These are phyloP conservation scores for Netelia virgata DNA, from an alignment of 2,888 invertebrate species.

Conservation along the genomic window DNA sequence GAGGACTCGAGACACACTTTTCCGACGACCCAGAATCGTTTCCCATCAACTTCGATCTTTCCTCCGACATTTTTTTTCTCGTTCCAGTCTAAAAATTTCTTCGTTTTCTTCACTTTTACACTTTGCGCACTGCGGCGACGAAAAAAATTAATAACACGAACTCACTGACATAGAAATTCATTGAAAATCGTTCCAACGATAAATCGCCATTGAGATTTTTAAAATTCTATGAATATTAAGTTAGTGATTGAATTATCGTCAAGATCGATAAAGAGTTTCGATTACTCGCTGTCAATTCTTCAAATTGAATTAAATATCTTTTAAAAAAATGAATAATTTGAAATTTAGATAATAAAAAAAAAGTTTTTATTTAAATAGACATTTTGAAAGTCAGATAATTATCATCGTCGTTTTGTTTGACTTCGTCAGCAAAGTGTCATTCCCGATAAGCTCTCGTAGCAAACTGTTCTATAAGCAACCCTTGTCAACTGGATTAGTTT, in stretches of 20 bases:
- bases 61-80: conserved; percentile 73
- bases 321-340: background rate
- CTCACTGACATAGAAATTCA: no score
- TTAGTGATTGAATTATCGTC: no score
- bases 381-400: background rate
- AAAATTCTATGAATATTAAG: no score
- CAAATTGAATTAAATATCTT: background rate
- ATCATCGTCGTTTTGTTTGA: conserved; percentile 12
- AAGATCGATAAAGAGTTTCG: no score
- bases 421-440: conserved; percentile 41
- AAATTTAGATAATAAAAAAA: background rate
- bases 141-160: no score
- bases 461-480: conserved; percentile 69
- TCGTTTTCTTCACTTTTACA: background rate
- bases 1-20: conserved; percentile 70
- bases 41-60: conserved; percentile 65
- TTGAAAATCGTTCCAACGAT: no score
- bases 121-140: background rate
- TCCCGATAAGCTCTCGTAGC: conserved; percentile 58
- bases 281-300: background rate
- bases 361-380: no score
- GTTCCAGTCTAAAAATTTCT: background rate
- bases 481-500: conserved; percentile 71
- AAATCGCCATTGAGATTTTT: no score
- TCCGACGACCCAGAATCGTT: conserved; percentile 56